Conservation (phyloP, 2,888 invertebrate genomes). For the Epirrhoe alternata region DNA sequence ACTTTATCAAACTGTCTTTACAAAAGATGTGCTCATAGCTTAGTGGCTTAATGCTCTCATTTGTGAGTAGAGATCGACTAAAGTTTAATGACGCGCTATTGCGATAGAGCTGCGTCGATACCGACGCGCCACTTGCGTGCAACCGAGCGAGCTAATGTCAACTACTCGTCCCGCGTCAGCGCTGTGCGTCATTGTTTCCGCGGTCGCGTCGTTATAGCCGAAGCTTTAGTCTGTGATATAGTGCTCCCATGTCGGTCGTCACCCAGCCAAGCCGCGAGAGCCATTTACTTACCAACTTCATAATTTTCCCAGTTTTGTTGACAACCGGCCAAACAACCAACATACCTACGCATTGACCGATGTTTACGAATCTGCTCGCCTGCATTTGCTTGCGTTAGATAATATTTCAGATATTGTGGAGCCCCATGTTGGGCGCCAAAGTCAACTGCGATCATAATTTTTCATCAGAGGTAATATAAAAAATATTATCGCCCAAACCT, state of each 20-base stretch:
- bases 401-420: not conserved
- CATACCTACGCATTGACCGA: not conserved
- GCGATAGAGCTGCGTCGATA: not conserved
- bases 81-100: not conserved
- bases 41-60: not conserved
- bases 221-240: not conserved
- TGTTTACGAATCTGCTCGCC: not conserved
- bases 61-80: not conserved
- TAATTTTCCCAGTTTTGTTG: slow-evolving; percentile 4
- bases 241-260: not conserved
- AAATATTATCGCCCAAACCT: slow-evolving; percentile 34
- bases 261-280: slow-evolving; percentile 1
- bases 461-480: slow-evolving; percentile 42
- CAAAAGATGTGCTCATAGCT: not conserved
- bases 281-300: slow-evolving; percentile 7
- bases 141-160: not conserved
- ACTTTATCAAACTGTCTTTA: slow-evolving; percentile 16
- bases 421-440: slow-evolving; percentile 30
- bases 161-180: not conserved
- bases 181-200: not conserved
- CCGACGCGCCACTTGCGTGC: not conserved
- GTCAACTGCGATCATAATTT: slow-evolving; percentile 33
- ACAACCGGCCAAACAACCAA: slow-evolving; percentile 2
- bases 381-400: not conserved
- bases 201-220: slow-evolving; percentile 1